Conservation (phyloP, 2,888 invertebrate genomes). For the Scrobipalpa costella region DNA sequence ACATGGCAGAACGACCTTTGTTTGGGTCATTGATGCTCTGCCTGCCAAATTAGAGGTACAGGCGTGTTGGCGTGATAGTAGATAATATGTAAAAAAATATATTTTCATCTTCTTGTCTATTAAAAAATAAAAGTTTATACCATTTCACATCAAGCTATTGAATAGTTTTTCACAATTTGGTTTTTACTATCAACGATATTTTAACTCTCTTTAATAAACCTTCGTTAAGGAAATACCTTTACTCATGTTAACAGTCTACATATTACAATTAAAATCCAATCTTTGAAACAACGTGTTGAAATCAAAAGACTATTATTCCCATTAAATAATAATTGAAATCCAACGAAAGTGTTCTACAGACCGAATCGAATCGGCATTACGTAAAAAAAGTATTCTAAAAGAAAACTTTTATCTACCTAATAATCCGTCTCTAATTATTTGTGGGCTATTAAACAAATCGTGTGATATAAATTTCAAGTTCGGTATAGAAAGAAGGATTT, state of each 20-base stretch:
- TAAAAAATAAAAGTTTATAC: too few species aligned
- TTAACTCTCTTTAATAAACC: conserved; percentile 1
- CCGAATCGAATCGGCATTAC: conserved; percentile 6
- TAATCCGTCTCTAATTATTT: conserved; percentile 7
- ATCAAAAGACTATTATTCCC: not conserved
- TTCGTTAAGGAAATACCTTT: not conserved
- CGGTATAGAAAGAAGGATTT: not conserved
- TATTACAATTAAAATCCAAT: not conserved
- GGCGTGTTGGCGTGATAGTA: too few species aligned
- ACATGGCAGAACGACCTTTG: too few species aligned
- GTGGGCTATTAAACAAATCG: conserved; percentile 5
- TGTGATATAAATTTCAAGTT: conserved; percentile 11
- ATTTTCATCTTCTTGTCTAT: too few species aligned
- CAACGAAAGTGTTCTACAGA: conserved; percentile 22
- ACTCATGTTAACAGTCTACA: not conserved
- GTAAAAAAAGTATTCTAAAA: not conserved
- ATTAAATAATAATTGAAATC: conserved; percentile 13
- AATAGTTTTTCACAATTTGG: too few species aligned
- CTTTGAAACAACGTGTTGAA: conserved; percentile 6
- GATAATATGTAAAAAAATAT: too few species aligned
- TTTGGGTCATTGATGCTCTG: too few species aligned
- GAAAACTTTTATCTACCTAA: not conserved
- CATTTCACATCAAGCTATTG: too few species aligned
- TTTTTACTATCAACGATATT: not conserved
- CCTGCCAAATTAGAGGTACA: too few species aligned